Conservation (phyloP, 2,888 invertebrate species). For the Endotricha flammealis region DNA sequence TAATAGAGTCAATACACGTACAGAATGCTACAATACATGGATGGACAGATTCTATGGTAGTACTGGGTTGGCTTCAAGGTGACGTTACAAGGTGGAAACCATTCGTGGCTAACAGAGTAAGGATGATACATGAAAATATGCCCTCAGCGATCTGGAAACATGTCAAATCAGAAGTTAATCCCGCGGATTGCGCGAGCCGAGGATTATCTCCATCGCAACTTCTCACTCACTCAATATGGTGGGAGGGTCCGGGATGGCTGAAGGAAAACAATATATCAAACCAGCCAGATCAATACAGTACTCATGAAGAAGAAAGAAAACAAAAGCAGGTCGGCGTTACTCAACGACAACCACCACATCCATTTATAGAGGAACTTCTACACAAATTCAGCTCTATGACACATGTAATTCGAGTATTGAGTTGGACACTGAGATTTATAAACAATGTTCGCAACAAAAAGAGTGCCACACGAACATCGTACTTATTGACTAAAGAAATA, state of each 20-base stretch:
- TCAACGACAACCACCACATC: too few relatives aligned
- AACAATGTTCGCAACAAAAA: too few relatives aligned
- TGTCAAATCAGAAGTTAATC: conserved; percentile 4
- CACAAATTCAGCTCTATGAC: too few relatives aligned
- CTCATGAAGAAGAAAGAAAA: too few relatives aligned
- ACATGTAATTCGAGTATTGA: too few relatives aligned
- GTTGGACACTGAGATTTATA: too few relatives aligned
- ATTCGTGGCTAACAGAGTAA: conserved; percentile 4
- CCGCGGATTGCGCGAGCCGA: conserved; percentile 10
- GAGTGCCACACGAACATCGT: neutral
- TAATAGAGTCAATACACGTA: too few relatives aligned
- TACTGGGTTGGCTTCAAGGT: conserved; percentile 6
- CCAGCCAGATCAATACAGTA: too few relatives aligned
- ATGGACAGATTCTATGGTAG: conserved; percentile 7
- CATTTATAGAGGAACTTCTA: too few relatives aligned
- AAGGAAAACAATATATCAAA: too few relatives aligned
- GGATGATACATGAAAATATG: neutral
- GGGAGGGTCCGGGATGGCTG: conserved; percentile 6
- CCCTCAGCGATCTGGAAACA: conserved; percentile 2
- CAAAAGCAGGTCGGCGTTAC: too few relatives aligned
- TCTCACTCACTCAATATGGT: neutral
- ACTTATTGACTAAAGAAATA: conserved; percentile 1
- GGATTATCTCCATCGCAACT: neutral
- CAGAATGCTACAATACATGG: neutral
- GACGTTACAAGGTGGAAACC: conserved; percentile 2